Conservation (phyloP, 2,113 vertebrate genomes). For the Mormoops blainvillei region DNA sequence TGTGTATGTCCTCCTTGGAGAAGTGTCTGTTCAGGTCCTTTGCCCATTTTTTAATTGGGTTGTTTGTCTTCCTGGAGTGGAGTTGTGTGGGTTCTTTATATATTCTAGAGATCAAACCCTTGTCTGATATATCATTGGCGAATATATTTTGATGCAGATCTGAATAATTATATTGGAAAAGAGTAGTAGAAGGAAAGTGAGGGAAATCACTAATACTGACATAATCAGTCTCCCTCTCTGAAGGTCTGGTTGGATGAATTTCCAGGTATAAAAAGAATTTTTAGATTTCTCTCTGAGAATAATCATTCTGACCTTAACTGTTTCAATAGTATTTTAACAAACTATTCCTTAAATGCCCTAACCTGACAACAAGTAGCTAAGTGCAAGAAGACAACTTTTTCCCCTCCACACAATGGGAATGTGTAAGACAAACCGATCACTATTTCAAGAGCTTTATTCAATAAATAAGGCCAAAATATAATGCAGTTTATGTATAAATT, state of each 20-base stretch:
- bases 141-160: background rate
- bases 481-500: slow-evolving; percentile 59
- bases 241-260: slow-evolving; percentile 39
- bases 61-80: no score
- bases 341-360: slow-evolving; percentile 38
- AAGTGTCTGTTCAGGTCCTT: no score
- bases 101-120: no score
- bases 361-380: slow-evolving; percentile 48
- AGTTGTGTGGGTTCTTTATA: no score
- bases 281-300: slow-evolving; percentile 39
- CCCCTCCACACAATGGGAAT: slow-evolving; percentile 27
- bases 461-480: slow-evolving; percentile 54
- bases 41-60: no score
- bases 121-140: no score
- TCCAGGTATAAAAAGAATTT: slow-evolving; percentile 31
- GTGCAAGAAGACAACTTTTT: background rate
- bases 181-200: background rate
- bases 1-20: no score
- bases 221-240: background rate
- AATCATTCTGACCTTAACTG: slow-evolving; percentile 47
- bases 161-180: slow-evolving; percentile 11
- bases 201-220: background rate
- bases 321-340: slow-evolving; percentile 44
- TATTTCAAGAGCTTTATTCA: slow-evolving; percentile 41
- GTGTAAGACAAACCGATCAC: slow-evolving; percentile 55